Evolutionary conservation across 1,140 invertebrate species (phyloP).

Genomic region (Formica exsecta): DNA sequence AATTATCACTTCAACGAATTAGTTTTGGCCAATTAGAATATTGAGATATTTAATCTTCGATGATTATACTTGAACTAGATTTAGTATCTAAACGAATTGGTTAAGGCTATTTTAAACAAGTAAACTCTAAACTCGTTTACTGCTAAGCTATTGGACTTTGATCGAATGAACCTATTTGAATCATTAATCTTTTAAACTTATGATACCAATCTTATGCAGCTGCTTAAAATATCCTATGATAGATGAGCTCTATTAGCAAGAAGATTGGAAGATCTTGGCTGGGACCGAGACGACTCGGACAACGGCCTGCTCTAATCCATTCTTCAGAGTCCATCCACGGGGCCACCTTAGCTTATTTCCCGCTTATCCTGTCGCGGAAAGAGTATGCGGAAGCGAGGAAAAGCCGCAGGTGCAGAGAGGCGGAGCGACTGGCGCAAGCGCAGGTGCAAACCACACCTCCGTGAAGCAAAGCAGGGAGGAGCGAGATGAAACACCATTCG

Average conservation of each 20-base stretch:
- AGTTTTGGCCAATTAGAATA: background rate
- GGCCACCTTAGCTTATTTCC: constrained; percentile 41
- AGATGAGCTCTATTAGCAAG: background rate
- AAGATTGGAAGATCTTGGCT: background rate
- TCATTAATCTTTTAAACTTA: background rate
- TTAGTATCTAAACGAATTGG: background rate
- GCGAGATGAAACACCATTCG: constrained; percentile 79
- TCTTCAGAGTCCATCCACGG: background rate
- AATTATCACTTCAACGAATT: background rate
- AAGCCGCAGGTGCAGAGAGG: constrained; percentile 74
- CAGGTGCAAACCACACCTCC: constrained; percentile 83
- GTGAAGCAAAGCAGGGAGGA: constrained; percentile 80
- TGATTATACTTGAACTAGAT: background rate
- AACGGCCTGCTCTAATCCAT: background rate
- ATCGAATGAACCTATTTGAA: background rate
- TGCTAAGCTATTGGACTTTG: background rate
- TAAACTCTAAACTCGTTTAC: background rate
- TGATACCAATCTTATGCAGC: background rate
- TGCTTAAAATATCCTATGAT: background rate
- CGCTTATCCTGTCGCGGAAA: constrained; percentile 60
- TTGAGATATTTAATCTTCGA: background rate
- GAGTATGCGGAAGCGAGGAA: constrained; percentile 72
- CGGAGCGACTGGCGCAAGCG: constrained; percentile 77
- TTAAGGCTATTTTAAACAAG: background rate
- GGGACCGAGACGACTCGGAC: background rate